Percentiles rank a stretch among this genome's conserved stretches.
Evolutionary conservation across 2,797 vertebrate species (phyloP).

Genomic region (Labroides dimidiatus): DNA sequence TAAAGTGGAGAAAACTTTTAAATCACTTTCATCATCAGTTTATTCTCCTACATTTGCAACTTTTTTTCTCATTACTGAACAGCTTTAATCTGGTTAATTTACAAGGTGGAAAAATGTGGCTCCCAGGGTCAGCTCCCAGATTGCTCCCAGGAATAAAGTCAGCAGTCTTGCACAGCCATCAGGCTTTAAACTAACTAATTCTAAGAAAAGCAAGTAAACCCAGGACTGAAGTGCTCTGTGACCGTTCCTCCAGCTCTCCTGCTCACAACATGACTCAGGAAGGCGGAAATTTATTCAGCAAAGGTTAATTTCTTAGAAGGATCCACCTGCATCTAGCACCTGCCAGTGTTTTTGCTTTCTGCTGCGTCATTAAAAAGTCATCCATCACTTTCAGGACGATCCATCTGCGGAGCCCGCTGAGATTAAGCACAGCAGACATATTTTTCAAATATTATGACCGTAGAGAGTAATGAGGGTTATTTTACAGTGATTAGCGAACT

Average conservation of each 20-base stretch:
- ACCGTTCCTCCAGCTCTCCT: not conserved
- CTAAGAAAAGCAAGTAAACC: not conserved
- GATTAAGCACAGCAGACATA: not conserved
- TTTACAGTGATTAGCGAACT: slow-evolving; percentile 1
- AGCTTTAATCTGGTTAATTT: no score
- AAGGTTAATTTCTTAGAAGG: slow-evolving; percentile 10
- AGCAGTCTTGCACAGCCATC: not conserved
- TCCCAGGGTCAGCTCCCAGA: not conserved
- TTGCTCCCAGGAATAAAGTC: not conserved
- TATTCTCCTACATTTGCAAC: no score
- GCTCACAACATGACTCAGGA: not conserved
- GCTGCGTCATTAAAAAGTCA: slow-evolving; percentile 9
- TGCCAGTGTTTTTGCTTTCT: slow-evolving; percentile 11
- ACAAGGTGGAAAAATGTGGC: no score
- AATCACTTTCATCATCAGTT: no score
- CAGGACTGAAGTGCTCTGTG: not conserved
- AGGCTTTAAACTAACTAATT: not conserved
- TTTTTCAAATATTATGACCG: not conserved
- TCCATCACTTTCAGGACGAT: slow-evolving; percentile 3
- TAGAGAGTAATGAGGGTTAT: not conserved
- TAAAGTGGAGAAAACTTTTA: no score
- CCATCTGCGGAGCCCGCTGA: slow-evolving; percentile 6
- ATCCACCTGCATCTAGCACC: slow-evolving; percentile 1
- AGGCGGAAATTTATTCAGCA: not conserved
- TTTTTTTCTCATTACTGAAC: no score